Evolutionary conservation across 2,113 vertebrate genomes (phyloP).

Genomic region (Morone chrysops): DNA sequence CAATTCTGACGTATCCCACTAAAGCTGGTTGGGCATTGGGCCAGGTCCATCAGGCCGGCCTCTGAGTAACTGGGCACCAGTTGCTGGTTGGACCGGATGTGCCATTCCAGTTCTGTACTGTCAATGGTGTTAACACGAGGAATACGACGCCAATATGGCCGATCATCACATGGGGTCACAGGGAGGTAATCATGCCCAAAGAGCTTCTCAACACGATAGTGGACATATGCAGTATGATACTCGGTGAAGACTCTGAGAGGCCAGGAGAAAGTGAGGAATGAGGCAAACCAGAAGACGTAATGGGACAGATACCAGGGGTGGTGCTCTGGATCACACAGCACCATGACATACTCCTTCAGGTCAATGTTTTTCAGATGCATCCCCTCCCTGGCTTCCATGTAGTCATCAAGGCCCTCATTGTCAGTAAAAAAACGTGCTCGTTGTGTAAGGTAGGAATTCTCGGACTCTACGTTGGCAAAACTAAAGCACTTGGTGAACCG

Average conservation of each 20-base stretch:
- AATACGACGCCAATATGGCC: slow-evolving; percentile 90
- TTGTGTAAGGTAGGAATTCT: slow-evolving; percentile 96
- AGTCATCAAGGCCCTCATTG: slow-evolving; percentile 96
- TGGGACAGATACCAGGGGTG: slow-evolving; percentile 96
- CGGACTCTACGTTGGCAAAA: slow-evolving; percentile 95
- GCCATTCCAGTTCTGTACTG: slow-evolving; percentile 97
- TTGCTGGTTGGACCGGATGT: slow-evolving; percentile 97
- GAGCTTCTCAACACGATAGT: slow-evolving; percentile 97
- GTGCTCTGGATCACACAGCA: slow-evolving; percentile 91
- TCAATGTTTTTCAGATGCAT: slow-evolving; percentile 97
- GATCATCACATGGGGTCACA: slow-evolving; percentile 91
- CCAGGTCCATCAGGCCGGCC: slow-evolving; percentile 95
- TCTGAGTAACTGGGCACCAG: slow-evolving; percentile 98
- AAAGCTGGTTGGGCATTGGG: slow-evolving; percentile 86
- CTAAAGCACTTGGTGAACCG: slow-evolving; percentile 98
- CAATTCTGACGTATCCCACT: slow-evolving; percentile 91
- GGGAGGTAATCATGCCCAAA: slow-evolving; percentile 94
- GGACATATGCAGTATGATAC: slow-evolving; percentile 93
- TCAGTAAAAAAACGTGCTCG: slow-evolving; percentile 95
- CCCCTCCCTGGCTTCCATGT: slow-evolving; percentile 96
- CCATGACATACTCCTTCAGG: slow-evolving; percentile 95
- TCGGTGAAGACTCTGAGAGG: slow-evolving; percentile 94
- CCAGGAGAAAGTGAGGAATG: slow-evolving; percentile 95
- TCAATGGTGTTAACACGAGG: slow-evolving; percentile 96
- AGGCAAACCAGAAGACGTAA: slow-evolving; percentile 94